Base-by-base conservation (phyloP, 2,797 vertebrate species). In the Poecilia wingei region DNA sequence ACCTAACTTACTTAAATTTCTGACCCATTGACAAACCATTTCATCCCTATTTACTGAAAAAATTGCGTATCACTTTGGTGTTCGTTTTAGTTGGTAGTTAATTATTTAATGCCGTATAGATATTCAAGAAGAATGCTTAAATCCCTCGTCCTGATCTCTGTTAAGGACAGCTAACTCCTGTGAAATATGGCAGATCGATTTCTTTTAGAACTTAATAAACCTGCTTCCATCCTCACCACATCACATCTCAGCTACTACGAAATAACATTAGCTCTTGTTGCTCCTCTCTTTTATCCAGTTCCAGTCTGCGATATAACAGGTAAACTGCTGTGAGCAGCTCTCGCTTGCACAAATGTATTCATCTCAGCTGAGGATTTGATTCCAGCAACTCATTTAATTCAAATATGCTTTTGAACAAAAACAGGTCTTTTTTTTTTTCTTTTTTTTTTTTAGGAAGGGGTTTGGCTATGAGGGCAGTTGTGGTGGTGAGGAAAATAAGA, bases 291-390 rank as follows among this genome's bases (percentile, higher is more conserved):
- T 97, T 95, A 96, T 97, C 94, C 94, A 75, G 77, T 88, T 91
- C 91, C 94, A 89, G 91, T 95, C 95, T 96, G 88, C 94, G 90
- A 87, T 95, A 95, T 96, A 97, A 97, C 96, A 96, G 96, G 95
- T 97, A 97, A 98, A 97, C 97, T 96, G 97, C 96, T 97, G 95
- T 96, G 96, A 97, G 96, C 92, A 95, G 91, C 94, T 91, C 95
- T 97, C 97, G 96, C 95, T 97, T 97, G 96, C 97, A 97, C 97
- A 97, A 98, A 96, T 97, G 96, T 96, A 96, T 95, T 95, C 94
- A 92, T 94, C 96, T 94, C 81, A 71, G 95, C 95, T 92, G 92
- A 92, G 94, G 91, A 96, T 98, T 98, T 99, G 97, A 98, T 98
- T 98, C 96, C 95, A 94, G 96, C 96, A 96, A 96, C 96, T 97